Base-by-base conservation (phyloP, 1,140 invertebrate species). In the Neelides sp. region DNA sequence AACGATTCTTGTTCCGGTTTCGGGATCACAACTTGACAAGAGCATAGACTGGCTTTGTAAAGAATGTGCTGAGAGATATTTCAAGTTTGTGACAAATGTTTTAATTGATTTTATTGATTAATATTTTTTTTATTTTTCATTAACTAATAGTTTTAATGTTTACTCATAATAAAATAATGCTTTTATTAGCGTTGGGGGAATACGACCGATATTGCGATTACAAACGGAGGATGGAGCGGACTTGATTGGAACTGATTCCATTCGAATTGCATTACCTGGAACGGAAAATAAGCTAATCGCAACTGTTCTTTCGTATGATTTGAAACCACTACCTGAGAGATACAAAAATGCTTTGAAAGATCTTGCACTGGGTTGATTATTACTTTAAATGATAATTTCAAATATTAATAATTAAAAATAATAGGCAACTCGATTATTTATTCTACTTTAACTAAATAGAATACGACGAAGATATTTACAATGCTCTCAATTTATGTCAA, bases 21-120 rank as follows among this genome's bases (percentile, higher is more conserved):
- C 15, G 4, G 28, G 36, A 5, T 27, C 37, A 0, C 52, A 60
- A 10, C n/a, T 28, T 2, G 22, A 49, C 15, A 20, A 36, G 15
- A 52, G 34, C 0, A 60, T 60, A 7, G 50, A 57, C 15, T 60
- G 58, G 58, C 40, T 60, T 1, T 50, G 37, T 27, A n/a, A 54
- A 35, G 54, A 60, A 49, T 34, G 22, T 26, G 17, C 48, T 17
- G 15, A 30, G 10, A 23, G 58, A 32, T 55, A 54, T 37, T 50
- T 40, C 13, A 42, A 54, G 51, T 57, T 42, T 17, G 30, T 49
- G 23, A 4, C n/a, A n/a, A n/a, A n/a, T n/a, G n/a, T n/a, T n/a
- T n/a, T n/a, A n/a, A n/a, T n/a, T n/a, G n/a, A n/a, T n/a, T n/a
- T n/a, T n/a, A n/a, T n/a, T n/a, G n/a, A n/a, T n/a, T n/a, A n/a